Evolutionary conservation across 2,113 vertebrate species (phyloP).

Genomic region (Parus major): DNA sequence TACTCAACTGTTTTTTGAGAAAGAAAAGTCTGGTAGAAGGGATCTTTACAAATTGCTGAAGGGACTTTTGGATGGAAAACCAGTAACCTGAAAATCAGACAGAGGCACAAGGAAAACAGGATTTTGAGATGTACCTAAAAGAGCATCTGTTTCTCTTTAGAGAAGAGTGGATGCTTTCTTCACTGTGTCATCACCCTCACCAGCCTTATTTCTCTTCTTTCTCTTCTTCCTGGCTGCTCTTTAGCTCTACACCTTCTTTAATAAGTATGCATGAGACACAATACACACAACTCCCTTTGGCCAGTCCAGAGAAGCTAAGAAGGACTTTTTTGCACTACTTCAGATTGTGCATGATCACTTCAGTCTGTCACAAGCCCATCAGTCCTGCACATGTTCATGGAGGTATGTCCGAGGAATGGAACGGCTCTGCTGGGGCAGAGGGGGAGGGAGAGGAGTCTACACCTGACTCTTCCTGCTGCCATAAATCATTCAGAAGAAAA

Average conservation of each 20-base stretch:
- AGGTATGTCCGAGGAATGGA: fast-evolving
- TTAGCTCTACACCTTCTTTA: not conserved
- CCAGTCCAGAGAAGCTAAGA: not conserved
- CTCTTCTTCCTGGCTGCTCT: not conserved
- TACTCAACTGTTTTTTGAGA: not conserved
- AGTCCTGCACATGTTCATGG: not conserved
- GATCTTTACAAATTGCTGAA: not conserved
- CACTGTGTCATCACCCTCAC: not conserved
- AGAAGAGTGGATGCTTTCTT: fast-evolving
- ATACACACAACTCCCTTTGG: not conserved
- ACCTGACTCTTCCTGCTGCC: not conserved
- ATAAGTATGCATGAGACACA: not conserved
- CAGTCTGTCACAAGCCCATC: not conserved
- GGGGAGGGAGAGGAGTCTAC: too few species aligned
- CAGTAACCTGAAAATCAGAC: not conserved
- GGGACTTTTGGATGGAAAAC: not conserved
- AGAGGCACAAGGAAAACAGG: not conserved
- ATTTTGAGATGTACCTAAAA: not conserved
- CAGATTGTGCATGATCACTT: fast-evolving
- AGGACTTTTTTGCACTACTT: not conserved
- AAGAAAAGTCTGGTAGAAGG: not conserved
- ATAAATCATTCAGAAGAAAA: not conserved
- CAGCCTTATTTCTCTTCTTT: not conserved
- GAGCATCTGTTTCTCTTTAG: not conserved
- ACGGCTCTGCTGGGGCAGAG: not conserved